These are phyloP conservation scores for Mactra quadrangularis DNA, from an alignment of 1,140 invertebrate species.

Conservation along the genomic window DNA sequence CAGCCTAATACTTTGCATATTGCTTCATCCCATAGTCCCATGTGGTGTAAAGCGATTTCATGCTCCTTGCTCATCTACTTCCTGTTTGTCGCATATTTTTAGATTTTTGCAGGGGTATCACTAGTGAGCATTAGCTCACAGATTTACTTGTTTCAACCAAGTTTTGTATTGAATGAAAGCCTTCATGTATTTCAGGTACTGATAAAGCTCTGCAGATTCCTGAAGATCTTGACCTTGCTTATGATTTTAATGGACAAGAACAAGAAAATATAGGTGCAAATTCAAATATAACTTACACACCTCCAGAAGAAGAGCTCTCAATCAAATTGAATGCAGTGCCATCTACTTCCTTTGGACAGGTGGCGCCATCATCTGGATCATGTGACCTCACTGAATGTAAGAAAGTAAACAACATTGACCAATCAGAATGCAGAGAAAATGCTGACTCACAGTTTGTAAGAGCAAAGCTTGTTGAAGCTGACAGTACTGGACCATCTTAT, in stretches of 20 bases:
- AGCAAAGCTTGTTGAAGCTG: conserved; percentile 45
- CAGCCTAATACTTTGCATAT: too few species aligned
- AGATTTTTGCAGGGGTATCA: too few species aligned
- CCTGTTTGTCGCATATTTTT: too few species aligned
- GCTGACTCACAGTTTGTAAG: conserved; percentile 6
- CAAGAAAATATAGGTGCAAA: neutral
- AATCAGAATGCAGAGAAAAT: conserved; percentile 2
- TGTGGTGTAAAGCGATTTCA: too few species aligned
- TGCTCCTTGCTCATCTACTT: too few species aligned
- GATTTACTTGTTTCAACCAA: too few species aligned
- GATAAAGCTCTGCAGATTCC: conserved; percentile 51
- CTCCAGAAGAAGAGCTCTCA: conserved; percentile 25
- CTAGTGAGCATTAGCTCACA: too few species aligned
- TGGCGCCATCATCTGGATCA: conserved; percentile 34
- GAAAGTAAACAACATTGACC: neutral
- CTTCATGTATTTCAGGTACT: conserved; percentile 60
- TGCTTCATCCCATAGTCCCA: too few species aligned
- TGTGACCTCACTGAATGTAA: conserved; percentile 32
- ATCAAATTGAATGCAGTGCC: neutral
- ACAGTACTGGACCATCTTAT: conserved; percentile 30
- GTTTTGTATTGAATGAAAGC: too few species aligned
- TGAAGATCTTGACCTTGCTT: conserved; percentile 55
- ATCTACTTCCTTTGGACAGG: conserved; percentile 35
- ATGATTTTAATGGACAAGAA: neutral
- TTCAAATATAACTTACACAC: conserved; percentile 24